phyloP scores from a whole-genome alignment of 1,140 invertebrate species.

The Nixonia krombeini region DNA sequence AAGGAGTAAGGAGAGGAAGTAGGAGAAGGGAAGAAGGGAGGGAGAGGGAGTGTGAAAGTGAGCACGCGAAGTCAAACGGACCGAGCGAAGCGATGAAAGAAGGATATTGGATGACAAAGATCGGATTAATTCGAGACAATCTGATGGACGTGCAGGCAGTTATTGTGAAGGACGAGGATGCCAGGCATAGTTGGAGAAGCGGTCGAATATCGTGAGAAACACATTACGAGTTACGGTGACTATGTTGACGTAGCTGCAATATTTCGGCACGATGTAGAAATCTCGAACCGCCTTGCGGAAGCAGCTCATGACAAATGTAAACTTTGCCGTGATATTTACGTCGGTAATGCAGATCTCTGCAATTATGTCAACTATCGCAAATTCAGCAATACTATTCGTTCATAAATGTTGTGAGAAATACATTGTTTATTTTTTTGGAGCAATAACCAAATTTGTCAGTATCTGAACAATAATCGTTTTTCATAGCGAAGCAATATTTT shows the following conservation, averaged over 20 bases:
- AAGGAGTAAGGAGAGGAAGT: background rate
- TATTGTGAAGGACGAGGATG: slow-evolving; percentile 48
- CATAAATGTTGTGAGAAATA: no score
- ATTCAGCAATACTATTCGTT: no score
- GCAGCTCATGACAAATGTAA: slow-evolving; percentile 3
- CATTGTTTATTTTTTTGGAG: no score
- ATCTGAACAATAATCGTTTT: no score
- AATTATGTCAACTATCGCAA: no score
- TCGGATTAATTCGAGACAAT: slow-evolving; percentile 19
- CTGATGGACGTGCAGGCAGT: slow-evolving; percentile 43
- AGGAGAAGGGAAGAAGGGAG: no score
- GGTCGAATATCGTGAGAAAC: slow-evolving; percentile 27
- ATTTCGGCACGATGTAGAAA: no score
- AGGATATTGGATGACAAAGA: slow-evolving; percentile 35
- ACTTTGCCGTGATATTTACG: slow-evolving; percentile 11
- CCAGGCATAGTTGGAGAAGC: slow-evolving; percentile 15
- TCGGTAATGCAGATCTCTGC: no score
- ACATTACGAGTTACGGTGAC: background rate
- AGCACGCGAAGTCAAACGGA: slow-evolving; percentile 4
- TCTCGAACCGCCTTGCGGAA: slow-evolving; percentile 29
- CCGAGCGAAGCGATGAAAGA: background rate
- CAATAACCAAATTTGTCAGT: no score
- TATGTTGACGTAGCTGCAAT: no score
- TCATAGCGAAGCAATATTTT: no score
- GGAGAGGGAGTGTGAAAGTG: slow-evolving; percentile 16